phyloP scores from a whole-genome alignment of 2,888 invertebrate genomes.

The Agelastica alni region DNA sequence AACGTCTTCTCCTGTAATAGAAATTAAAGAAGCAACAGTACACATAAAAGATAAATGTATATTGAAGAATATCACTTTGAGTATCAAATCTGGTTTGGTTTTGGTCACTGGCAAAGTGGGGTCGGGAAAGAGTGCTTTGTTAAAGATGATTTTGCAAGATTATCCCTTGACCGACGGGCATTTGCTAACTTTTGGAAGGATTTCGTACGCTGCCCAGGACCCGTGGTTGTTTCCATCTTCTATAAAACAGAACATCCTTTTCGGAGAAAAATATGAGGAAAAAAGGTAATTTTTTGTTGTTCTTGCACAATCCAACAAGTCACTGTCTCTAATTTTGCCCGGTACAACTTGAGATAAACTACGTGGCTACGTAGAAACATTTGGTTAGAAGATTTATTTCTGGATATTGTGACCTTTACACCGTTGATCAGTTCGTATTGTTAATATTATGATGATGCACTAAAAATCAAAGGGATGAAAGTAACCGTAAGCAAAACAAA shows the following conservation, averaged over 20 bases:
- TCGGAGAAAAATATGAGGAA: slow-evolving; percentile 29
- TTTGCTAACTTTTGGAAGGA: slow-evolving; percentile 57
- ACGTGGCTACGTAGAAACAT: too few relatives aligned
- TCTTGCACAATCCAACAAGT: too few relatives aligned
- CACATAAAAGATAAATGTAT: slow-evolving; percentile 44
- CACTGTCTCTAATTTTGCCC: too few relatives aligned
- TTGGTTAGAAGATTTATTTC: too few relatives aligned
- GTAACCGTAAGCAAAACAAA: too few relatives aligned
- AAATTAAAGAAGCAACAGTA: slow-evolving; percentile 38
- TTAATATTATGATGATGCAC: too few relatives aligned
- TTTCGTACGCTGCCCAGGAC: slow-evolving; percentile 65
- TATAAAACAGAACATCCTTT: slow-evolving; percentile 73
- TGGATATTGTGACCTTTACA: too few relatives aligned
- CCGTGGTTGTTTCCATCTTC: slow-evolving; percentile 65
- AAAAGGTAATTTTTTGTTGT: slow-evolving; percentile 16
- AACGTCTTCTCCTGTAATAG: slow-evolving; percentile 38
- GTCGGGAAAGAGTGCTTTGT: slow-evolving; percentile 62
- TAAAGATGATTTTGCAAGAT: slow-evolving; percentile 56
- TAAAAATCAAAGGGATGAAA: too few relatives aligned
- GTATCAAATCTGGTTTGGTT: slow-evolving; percentile 47
- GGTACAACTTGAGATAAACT: too few relatives aligned
- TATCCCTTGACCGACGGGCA: slow-evolving; percentile 52
- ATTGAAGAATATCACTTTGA: slow-evolving; percentile 52
- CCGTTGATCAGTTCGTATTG: too few relatives aligned
- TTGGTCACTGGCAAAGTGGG: slow-evolving; percentile 69